A percentile compares a stretch with the other conserved stretches of the same genome.
Conservation (phyloP, 2,888 invertebrate genomes). For the Mythimna loreyi region DNA sequence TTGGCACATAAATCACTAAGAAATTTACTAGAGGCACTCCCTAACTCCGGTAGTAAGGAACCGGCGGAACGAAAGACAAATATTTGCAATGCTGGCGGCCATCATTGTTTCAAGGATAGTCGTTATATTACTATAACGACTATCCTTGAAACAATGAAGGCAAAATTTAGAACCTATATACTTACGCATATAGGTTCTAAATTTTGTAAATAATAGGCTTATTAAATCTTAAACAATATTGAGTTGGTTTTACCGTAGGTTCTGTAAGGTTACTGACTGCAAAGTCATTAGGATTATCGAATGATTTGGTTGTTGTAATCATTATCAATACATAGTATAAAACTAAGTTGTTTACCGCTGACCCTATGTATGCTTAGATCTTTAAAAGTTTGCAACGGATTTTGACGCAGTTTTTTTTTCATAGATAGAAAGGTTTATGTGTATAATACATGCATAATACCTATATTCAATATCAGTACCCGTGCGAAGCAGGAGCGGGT, state of each 20-base stretch:
- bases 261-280: too few relatives aligned
- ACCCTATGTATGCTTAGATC: too few relatives aligned
- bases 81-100: constrained; percentile 43
- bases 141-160: constrained; percentile 34
- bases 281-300: neutral
- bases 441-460: too few relatives aligned
- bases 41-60: constrained; percentile 1
- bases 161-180: too few relatives aligned
- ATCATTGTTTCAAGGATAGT: constrained; percentile 29
- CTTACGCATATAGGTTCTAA: neutral
- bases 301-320: neutral
- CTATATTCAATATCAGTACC: too few relatives aligned
- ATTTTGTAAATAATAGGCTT: constrained; percentile 15
- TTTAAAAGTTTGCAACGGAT: too few relatives aligned
- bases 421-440: too few relatives aligned
- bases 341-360: too few relatives aligned
- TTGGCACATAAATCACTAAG: constrained; percentile 31
- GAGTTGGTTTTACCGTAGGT: neutral
- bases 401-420: too few relatives aligned
- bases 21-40: constrained; percentile 33
- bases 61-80: constrained; percentile 20
- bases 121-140: too few relatives aligned
- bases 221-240: neutral
- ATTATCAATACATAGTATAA: too few relatives aligned
- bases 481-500: too few relatives aligned